phyloP scores from a whole-genome alignment of 2,113 vertebrate genomes.

The Apteryx owenii region DNA sequence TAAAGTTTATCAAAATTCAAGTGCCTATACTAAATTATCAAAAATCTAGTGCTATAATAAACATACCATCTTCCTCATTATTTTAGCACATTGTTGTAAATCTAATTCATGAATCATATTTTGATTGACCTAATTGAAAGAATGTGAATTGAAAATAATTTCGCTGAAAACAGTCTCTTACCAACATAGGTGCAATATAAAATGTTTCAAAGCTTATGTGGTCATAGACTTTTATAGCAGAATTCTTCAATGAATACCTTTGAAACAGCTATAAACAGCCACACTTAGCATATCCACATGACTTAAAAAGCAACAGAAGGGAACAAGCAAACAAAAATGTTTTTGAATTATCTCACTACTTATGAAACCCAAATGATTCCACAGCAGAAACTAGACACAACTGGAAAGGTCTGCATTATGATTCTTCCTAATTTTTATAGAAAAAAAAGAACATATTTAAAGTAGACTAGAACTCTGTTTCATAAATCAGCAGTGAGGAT shows the following conservation, averaged over 20 bases:
- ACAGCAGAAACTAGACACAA: neutral
- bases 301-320: neutral
- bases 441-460: neutral
- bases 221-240: neutral
- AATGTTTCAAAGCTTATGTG: neutral
- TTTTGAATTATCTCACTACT: neutral
- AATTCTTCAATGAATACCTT: neutral
- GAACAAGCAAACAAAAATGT: neutral
- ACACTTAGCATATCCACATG: neutral
- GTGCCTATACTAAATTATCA: neutral
- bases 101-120: neutral
- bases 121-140: neutral
- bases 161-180: neutral
- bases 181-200: neutral
- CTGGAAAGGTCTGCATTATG: fast-evolving
- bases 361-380: neutral
- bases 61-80: neutral
- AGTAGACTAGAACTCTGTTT: neutral
- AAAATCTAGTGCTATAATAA: neutral
- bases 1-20: neutral
- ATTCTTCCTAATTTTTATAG: neutral
- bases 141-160: neutral
- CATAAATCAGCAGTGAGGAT: neutral
- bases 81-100: neutral
- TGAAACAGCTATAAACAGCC: neutral